Percentiles rank a stretch among this genome's conserved stretches.
Evolutionary conservation across 2,113 vertebrate genomes (phyloP).

Genomic region (Pyxicephalus adspersus): DNA sequence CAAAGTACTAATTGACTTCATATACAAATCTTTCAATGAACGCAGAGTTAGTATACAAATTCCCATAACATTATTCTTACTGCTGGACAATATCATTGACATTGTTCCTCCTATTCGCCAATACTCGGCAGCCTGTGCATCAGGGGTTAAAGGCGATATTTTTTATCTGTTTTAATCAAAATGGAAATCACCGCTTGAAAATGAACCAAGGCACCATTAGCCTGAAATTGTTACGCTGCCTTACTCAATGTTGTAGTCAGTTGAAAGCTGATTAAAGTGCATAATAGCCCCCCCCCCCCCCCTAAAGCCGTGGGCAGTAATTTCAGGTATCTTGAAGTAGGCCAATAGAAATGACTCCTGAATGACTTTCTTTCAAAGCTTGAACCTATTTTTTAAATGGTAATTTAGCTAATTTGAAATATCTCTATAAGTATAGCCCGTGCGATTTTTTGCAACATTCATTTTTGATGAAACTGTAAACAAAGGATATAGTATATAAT

Average conservation of each 20-base stretch:
- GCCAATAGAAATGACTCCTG: conserved; percentile 45
- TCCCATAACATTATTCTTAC: too few species aligned
- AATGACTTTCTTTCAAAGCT: conserved; percentile 49
- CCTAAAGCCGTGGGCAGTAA: conserved; percentile 45
- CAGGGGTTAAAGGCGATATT: conserved; percentile 24
- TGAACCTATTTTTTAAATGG: conserved; percentile 51
- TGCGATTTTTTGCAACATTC: conserved; percentile 39
- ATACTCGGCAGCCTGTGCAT: neutral
- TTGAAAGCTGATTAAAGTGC: conserved; percentile 55
- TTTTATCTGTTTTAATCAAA: conserved; percentile 55
- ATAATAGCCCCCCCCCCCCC: conserved; percentile 49
- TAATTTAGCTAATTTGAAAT: conserved; percentile 55
- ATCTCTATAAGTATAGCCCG: conserved; percentile 50
- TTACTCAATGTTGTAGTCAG: conserved; percentile 46
- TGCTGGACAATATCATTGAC: too few species aligned
- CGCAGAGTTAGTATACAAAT: too few species aligned
- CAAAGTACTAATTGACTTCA: too few species aligned
- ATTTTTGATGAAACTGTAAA: conserved; percentile 53
- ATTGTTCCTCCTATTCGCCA: neutral
- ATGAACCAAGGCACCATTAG: conserved; percentile 45
- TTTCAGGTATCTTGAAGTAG: conserved; percentile 53
- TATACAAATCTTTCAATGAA: too few species aligned
- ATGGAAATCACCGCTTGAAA: conserved; percentile 55
- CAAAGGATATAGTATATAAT: conserved; percentile 52
- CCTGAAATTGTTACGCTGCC: conserved; percentile 40